A percentile compares a stretch with the other conserved stretches of the same genome.
Evolutionary conservation across 2,113 vertebrate genomes (phyloP).

Genomic region (Canis aureus): DNA sequence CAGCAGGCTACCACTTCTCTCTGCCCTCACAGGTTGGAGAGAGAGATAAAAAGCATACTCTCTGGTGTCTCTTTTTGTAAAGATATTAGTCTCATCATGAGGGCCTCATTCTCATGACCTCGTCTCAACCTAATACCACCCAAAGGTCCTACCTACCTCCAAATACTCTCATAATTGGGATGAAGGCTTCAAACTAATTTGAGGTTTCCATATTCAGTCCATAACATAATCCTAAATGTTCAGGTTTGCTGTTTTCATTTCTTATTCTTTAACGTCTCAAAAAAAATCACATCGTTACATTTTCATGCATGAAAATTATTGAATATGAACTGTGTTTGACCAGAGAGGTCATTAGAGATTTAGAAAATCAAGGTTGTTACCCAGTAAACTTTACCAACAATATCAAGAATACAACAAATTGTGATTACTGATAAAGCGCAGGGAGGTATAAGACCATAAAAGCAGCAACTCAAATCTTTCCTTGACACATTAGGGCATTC

Average conservation of each 20-base stretch:
- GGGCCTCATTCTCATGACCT: neutral
- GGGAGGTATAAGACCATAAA: neutral
- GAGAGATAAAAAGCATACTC: neutral
- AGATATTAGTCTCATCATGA: neutral
- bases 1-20: neutral
- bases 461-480: accelerated
- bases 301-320: neutral
- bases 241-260: neutral
- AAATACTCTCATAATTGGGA: neutral
- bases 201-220: neutral
- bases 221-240: neutral
- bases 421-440: neutral
- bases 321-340: neutral
- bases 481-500: neutral
- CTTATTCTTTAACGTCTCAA: neutral
- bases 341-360: neutral
- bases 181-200: neutral
- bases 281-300: neutral
- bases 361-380: neutral
- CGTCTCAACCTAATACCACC: neutral
- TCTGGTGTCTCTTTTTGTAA: neutral
- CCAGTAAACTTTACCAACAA: neutral
- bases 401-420: neutral
- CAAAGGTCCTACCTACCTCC: neutral
- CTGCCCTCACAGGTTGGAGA: neutral